Base-by-base conservation (phyloP, 2,113 vertebrate genomes). In the Periophthalmodon schlosseri region DNA sequence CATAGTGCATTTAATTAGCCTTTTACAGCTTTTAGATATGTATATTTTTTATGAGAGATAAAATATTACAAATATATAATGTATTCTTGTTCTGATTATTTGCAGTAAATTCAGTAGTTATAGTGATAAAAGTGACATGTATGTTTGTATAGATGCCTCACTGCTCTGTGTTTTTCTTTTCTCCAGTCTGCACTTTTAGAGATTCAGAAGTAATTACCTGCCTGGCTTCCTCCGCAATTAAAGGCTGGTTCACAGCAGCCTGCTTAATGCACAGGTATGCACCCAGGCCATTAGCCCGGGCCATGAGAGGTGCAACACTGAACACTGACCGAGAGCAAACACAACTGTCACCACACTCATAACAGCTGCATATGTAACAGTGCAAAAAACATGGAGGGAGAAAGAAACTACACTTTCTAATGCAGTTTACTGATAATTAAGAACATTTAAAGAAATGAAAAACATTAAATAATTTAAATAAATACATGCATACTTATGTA, bases 121-220 rank as follows among this genome's bases (percentile, higher is more conserved):
- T 39, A 66, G 13, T 24, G 70, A 70, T 67, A 7, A 74, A 93
- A 93, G 92, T 94, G 94, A 95, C 93, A 95, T 93, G 93, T 92
- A 94, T 93, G 69, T 44, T 44, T 44, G 9, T 44, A 44, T 44
- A 64, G 71, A 60, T 33, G 47, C 76, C 44, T 72, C 58, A 50
- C 77, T 57, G n/a, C 58, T 4, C 0, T 0, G 0, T 84, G 71
- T 86, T 82, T 89, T 79, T 85, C 66, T 83, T 81, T 77, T 94
- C 95, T 94, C 93, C 93, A 90, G 90, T 83, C 79, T 93, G 91
- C 88, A 73, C 92, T 95, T 95, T 96, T 96, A 96, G 94, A 95
- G 95, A 96, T 96, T 94, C 95, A 95, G 80, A 92, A 84, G 95
- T 94, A 97, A 99, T 97, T 97, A 96, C 94, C 94, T 96, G 97